These are phyloP conservation scores for Colletes gigas DNA, from an alignment of 1,140 invertebrate genomes.

Conservation along the genomic window DNA sequence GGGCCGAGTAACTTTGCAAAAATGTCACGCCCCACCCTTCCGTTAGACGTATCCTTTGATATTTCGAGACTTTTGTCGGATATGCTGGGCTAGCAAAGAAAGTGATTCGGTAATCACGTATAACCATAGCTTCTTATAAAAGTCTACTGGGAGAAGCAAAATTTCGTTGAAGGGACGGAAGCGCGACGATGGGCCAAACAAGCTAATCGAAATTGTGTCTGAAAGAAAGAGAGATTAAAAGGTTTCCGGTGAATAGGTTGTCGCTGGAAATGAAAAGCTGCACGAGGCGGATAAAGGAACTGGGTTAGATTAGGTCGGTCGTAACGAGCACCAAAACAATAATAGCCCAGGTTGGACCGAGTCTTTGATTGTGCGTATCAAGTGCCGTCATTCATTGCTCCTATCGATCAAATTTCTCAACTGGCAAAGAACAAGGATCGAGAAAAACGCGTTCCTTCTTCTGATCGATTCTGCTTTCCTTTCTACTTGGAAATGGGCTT, in stretches of 20 bases:
- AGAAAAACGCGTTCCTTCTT: no score
- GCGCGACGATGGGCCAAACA: slow-evolving; percentile 22
- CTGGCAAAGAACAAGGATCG: not conserved
- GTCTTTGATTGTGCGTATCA: slow-evolving; percentile 24
- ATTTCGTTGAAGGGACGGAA: slow-evolving; percentile 7
- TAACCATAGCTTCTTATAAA: no score
- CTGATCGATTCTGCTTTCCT: no score
- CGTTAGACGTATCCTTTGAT: not conserved
- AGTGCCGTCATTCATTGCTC: slow-evolving; percentile 9
- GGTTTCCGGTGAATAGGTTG: slow-evolving; percentile 31
- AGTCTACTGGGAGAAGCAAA: no score
- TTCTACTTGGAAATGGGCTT: not conserved
- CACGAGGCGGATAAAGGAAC: slow-evolving; percentile 13
- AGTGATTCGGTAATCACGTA: not conserved
- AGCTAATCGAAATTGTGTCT: slow-evolving; percentile 33
- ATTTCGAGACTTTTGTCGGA: not conserved
- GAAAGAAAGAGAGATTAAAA: slow-evolving; percentile 21
- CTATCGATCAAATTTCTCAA: slow-evolving; percentile 31
- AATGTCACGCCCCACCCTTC: not conserved
- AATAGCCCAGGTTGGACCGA: not conserved
- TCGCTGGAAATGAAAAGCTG: slow-evolving; percentile 6
- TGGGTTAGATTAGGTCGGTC: slow-evolving; percentile 25
- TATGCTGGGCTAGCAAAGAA: no score
- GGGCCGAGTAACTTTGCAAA: not conserved
- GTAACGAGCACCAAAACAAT: slow-evolving; percentile 28